Percentiles rank a stretch among this genome's conserved stretches.
These are phyloP conservation scores for Rotaria macrura DNA, from an alignment of 2,888 invertebrate genomes.

Conservation along the genomic window DNA sequence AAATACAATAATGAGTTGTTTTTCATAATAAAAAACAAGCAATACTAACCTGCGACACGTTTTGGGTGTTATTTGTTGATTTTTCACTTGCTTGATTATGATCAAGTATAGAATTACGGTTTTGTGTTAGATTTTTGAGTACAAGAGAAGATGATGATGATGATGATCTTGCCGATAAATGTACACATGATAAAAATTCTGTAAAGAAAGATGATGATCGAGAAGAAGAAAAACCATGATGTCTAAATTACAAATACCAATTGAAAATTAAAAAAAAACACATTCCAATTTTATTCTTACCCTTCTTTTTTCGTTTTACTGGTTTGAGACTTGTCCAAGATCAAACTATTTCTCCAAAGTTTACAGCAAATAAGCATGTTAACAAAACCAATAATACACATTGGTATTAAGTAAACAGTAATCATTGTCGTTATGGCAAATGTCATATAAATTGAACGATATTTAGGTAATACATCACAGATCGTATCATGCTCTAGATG, in stretches of 20 bases:
- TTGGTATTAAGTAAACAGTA: not conserved
- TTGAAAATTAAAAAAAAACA: too few relatives aligned
- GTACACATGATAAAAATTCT: not conserved
- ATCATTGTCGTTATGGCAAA: not conserved
- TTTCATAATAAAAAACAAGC: not conserved
- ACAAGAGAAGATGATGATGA: not conserved
- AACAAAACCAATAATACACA: not conserved
- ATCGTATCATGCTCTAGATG: not conserved
- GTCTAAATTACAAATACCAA: not conserved
- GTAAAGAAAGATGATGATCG: not conserved
- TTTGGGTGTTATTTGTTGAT: not conserved
- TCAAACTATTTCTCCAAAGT: not conserved
- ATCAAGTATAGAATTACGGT: not conserved
- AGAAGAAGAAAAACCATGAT: not conserved
- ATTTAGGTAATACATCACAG: constrained; percentile 3
- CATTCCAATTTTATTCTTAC: too few relatives aligned
- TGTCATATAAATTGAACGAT: not conserved
- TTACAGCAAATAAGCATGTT: constrained; percentile 2
- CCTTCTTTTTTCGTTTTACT: not conserved
- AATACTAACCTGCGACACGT: not conserved
- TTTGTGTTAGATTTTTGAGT: not conserved
- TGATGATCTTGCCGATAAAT: not conserved
- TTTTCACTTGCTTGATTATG: not conserved
- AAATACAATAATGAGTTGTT: too few relatives aligned
- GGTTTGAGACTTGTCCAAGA: not conserved